Evolutionary conservation across 2,797 vertebrate species (phyloP).

Genomic region (Pantherophis alleghaniensis): DNA sequence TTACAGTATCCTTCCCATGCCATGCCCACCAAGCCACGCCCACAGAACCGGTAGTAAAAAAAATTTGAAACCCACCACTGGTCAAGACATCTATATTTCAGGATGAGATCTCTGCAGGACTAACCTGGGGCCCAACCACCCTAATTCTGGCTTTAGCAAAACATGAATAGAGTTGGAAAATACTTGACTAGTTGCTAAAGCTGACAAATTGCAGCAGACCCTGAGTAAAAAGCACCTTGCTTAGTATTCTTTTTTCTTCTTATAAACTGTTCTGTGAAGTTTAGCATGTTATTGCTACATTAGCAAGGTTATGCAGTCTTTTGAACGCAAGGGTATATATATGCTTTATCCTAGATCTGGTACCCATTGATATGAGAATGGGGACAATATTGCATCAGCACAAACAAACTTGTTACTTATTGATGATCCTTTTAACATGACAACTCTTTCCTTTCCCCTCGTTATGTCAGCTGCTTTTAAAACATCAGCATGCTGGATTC

Average conservation of each 20-base stretch:
- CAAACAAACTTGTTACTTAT: neutral
- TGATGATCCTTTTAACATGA: neutral
- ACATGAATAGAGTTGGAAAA: neutral
- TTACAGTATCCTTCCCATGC: no score
- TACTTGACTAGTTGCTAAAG: neutral
- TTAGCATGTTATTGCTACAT: neutral
- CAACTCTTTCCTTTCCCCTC: neutral
- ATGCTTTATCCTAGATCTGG: neutral
- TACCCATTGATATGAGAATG: neutral
- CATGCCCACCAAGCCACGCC: no score
- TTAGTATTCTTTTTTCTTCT: neutral
- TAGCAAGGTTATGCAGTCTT: neutral
- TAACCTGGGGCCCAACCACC: neutral
- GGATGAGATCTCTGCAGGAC: no score
- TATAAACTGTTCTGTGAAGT: neutral
- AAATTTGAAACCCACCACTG: no score
- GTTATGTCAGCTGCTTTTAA: neutral
- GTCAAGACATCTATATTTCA: constrained; percentile 26
- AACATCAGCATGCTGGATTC: neutral
- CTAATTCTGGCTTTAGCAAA: neutral
- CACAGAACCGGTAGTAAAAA: no score
- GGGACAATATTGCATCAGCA: neutral
- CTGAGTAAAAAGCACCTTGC: neutral
- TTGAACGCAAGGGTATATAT: neutral
- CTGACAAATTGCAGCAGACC: neutral